phyloP scores from a whole-genome alignment of 1,140 invertebrate genomes.

The Cheumatopsyche charites region DNA sequence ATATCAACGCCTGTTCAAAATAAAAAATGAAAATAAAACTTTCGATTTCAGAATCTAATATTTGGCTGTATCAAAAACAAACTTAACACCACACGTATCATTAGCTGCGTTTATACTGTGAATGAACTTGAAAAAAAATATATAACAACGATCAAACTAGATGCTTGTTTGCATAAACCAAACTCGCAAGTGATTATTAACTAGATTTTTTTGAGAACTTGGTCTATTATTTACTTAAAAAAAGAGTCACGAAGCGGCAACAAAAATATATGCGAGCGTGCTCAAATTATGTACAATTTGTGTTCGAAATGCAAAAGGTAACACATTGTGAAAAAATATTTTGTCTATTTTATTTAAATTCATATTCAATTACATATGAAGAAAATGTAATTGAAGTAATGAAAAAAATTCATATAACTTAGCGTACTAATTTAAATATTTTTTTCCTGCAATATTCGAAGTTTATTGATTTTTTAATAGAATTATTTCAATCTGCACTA shows the following conservation, averaged over 20 bases:
- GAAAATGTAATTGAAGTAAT: not conserved
- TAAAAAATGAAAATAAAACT: not conserved
- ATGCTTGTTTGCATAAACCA: constrained; percentile 16
- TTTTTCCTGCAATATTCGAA: not conserved
- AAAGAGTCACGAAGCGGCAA: constrained; percentile 11
- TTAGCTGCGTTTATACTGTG: not conserved
- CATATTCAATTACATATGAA: not conserved
- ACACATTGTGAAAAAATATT: too few relatives aligned
- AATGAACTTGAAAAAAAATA: not conserved
- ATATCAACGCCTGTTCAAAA: not conserved
- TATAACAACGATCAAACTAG: not conserved
- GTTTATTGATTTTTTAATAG: not conserved
- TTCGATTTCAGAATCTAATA: not conserved
- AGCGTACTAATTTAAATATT: not conserved
- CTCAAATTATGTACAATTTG: not conserved
- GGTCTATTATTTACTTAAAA: not conserved
- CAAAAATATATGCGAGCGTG: not conserved
- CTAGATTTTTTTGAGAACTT: not conserved
- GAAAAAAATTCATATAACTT: not conserved
- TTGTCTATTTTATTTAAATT: not conserved
- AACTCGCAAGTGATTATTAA: constrained; percentile 7
- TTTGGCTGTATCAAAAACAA: not conserved
- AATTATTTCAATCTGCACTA: too few relatives aligned
- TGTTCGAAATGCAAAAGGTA: not conserved
- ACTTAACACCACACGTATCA: constrained; percentile 15